phyloP scores from a whole-genome alignment of 2,888 invertebrate species.

The Euzophera pinguis region DNA sequence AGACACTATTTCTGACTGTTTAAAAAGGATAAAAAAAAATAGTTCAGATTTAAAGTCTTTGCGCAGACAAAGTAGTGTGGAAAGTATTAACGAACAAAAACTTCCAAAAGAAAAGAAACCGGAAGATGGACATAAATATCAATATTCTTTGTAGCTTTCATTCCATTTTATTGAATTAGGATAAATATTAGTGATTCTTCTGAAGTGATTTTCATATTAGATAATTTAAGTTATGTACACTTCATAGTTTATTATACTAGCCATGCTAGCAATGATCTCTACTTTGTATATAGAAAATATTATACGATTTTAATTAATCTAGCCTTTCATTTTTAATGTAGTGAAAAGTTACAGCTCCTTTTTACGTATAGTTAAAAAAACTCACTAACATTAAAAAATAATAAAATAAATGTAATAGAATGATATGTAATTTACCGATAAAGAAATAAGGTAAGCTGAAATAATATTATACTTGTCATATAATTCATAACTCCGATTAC shows the following conservation, averaged over 20 bases:
- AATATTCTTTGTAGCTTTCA: slow-evolving; percentile 56
- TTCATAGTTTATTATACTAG: too few relatives aligned
- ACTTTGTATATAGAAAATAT: not conserved
- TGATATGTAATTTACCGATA: not conserved
- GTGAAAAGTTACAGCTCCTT: too few relatives aligned
- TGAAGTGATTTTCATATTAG: not conserved
- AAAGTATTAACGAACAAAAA: slow-evolving; percentile 62
- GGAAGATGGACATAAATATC: slow-evolving; percentile 63
- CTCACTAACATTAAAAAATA: too few relatives aligned
- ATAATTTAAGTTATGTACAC: too few relatives aligned
- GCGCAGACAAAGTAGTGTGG: slow-evolving; percentile 65
- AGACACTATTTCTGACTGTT: slow-evolving; percentile 16
- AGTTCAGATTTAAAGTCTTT: slow-evolving; percentile 59
- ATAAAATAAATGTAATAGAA: too few relatives aligned
- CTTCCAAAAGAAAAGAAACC: slow-evolving; percentile 40
- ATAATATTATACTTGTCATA: slow-evolving; percentile 10
- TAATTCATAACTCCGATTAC: slow-evolving; percentile 31
- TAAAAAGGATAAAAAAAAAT: slow-evolving; percentile 33
- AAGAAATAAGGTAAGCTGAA: slow-evolving; percentile 11
- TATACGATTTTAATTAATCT: too few relatives aligned
- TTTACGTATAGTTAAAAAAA: too few relatives aligned
- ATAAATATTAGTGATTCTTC: not conserved
- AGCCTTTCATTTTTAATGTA: too few relatives aligned
- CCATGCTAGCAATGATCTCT: not conserved
- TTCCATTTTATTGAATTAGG: not conserved